Percentiles rank a stretch among this genome's conserved stretches.
phyloP scores from a whole-genome alignment of 2,113 vertebrate genomes.

The Dasyornis broadbenti region DNA sequence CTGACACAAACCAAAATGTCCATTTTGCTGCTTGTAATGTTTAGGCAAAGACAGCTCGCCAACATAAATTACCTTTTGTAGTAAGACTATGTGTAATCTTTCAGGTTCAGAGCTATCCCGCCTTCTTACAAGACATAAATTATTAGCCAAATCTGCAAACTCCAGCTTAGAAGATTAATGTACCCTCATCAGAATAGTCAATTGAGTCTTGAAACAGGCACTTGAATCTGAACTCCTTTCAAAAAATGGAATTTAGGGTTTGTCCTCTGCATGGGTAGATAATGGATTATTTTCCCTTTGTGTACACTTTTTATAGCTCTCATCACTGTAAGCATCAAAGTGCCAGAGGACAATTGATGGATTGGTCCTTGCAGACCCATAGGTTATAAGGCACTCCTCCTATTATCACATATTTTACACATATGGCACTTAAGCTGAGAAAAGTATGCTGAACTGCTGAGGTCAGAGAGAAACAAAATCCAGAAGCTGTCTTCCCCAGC shows the following conservation, averaged over 20 bases:
- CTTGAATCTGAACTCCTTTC: neutral
- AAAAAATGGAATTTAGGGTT: neutral
- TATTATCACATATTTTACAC: slow-evolving; percentile 25
- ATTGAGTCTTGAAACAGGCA: neutral
- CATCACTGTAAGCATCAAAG: neutral
- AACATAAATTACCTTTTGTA: neutral
- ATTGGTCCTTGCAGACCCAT: neutral
- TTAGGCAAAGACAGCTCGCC: neutral
- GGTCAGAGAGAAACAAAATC: slow-evolving; percentile 14
- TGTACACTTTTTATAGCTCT: neutral
- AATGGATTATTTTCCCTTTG: neutral
- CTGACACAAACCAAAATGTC: neutral
- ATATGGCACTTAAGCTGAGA: slow-evolving; percentile 10
- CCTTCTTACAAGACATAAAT: neutral
- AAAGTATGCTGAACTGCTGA: slow-evolving; percentile 16
- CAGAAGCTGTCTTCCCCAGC: neutral
- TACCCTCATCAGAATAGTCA: neutral
- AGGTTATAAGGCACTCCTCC: slow-evolving; percentile 4
- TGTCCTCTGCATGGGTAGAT: neutral
- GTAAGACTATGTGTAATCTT: neutral
- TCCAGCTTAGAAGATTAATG: slow-evolving; percentile 21
- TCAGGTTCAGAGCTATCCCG: neutral
- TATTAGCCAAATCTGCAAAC: neutral
- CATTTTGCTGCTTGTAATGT: neutral
- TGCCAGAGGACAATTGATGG: neutral